Conservation (phyloP, 2,797 vertebrate genomes). For the Dendrocincla tyrannina region DNA sequence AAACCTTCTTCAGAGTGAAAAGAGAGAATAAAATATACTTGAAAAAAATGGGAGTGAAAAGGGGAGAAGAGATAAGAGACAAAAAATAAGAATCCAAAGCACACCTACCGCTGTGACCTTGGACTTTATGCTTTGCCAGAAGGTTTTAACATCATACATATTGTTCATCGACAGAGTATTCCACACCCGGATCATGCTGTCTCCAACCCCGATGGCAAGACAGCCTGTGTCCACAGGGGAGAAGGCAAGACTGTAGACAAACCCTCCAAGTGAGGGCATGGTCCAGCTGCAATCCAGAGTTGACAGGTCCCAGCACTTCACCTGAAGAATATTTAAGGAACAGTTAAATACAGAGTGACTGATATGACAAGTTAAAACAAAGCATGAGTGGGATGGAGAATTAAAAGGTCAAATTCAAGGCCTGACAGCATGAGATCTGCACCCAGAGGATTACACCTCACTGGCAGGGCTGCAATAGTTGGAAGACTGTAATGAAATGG, state of each 20-base stretch:
- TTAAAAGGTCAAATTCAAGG: not conserved
- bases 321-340: constrained; percentile 70
- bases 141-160: constrained; percentile 86
- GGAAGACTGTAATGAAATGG: not conserved
- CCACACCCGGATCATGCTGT: constrained; percentile 95
- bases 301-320: constrained; percentile 93
- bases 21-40: not conserved
- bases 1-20: not conserved
- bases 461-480: not conserved
- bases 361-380: not conserved
- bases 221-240: constrained; percentile 88
- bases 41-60: not conserved
- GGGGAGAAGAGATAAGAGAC: not conserved
- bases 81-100: not conserved
- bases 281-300: constrained; percentile 92
- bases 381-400: not conserved
- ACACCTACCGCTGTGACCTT: constrained; percentile 93
- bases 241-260: constrained; percentile 89
- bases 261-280: constrained; percentile 91
- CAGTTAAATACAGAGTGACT: not conserved
- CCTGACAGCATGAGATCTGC: not conserved
- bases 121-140: constrained; percentile 96
- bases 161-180: constrained; percentile 88
- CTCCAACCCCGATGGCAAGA: constrained; percentile 91
- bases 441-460: not conserved